Evolutionary conservation across 1,140 invertebrate genomes (phyloP).

Genomic region (Trichoplusia ni): DNA sequence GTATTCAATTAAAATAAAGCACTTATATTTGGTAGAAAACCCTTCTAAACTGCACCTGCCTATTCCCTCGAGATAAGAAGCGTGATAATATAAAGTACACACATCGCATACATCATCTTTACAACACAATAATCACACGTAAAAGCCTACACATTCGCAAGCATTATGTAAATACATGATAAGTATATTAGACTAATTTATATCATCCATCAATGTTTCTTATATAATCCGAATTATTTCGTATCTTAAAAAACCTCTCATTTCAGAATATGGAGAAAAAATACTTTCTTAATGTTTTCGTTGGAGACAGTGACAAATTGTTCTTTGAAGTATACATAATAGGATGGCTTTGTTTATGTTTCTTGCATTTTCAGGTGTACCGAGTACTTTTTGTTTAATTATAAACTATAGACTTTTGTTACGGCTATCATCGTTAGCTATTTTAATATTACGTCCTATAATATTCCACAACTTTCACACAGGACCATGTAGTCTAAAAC

Average conservation of each 20-base stretch:
- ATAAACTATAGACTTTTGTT: no score
- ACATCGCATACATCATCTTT: no score
- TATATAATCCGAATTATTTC: conserved; percentile 33
- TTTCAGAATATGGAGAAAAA: conserved; percentile 33
- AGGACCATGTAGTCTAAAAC: no score
- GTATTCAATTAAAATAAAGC: no score
- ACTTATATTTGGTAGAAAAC: no score
- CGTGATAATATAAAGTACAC: no score
- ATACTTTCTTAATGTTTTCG: conserved; percentile 38
- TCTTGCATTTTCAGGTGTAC: neutral
- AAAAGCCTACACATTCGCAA: conserved; percentile 12
- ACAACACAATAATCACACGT: conserved; percentile 24
- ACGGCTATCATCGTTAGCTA: no score
- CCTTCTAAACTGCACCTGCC: no score
- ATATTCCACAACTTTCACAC: no score
- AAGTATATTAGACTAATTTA: conserved; percentile 47
- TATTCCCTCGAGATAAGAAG: no score
- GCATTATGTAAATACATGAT: conserved; percentile 18
- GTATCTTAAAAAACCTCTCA: conserved; percentile 41
- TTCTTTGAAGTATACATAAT: conserved; percentile 3
- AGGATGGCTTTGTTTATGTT: neutral
- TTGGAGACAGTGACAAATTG: conserved; percentile 39
- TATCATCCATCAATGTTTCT: conserved; percentile 49
- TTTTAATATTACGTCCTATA: no score
- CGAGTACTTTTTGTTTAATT: neutral